A percentile compares a stretch with the other conserved stretches of the same genome.
Evolutionary conservation across 2,888 invertebrate species (phyloP).

Genomic region (Catocala nupta): DNA sequence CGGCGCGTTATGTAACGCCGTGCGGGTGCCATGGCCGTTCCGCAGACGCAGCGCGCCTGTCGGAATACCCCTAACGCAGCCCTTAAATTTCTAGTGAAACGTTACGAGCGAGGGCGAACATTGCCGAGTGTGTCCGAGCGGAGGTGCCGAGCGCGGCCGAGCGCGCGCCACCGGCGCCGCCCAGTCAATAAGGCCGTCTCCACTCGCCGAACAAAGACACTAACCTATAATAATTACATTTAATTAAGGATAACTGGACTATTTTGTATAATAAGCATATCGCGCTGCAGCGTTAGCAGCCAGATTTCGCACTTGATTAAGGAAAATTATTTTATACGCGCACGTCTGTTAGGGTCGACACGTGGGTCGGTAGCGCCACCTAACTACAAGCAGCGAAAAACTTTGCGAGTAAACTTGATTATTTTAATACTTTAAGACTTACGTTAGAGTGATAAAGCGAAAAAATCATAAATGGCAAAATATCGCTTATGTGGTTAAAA

Average conservation of each 20-base stretch:
- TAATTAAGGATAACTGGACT: conserved; percentile 83
- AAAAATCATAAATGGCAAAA: not conserved
- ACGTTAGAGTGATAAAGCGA: not conserved
- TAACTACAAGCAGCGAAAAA: conserved; percentile 14
- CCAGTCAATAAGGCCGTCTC: conserved; percentile 87
- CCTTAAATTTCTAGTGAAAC: conserved; percentile 82
- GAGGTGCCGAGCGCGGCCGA: conserved; percentile 68
- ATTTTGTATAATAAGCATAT: conserved; percentile 78
- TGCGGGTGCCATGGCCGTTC: conserved; percentile 65
- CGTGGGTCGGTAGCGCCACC: conserved; percentile 21
- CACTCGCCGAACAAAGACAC: conserved; percentile 85
- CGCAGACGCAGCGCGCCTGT: conserved; percentile 71
- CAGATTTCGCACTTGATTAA: conserved; percentile 59
- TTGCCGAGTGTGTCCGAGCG: conserved; percentile 70
- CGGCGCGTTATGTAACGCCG: conserved; percentile 66
- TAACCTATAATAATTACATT: conserved; percentile 87
- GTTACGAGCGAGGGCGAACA: conserved; percentile 65
- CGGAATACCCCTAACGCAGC: conserved; percentile 79
- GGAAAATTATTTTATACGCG: conserved; percentile 48
- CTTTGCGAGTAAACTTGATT: conserved; percentile 20
- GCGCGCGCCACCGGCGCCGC: conserved; percentile 82
- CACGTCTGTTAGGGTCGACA: conserved; percentile 13
- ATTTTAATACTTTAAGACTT: conserved; percentile 11
- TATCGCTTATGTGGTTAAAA: not conserved
- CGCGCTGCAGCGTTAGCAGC: conserved; percentile 63